A percentile compares a stretch with the other conserved stretches of the same genome.
These are phyloP conservation scores for Prunella fulvescens DNA, from an alignment of 2,113 vertebrate species.

Conservation along the genomic window DNA sequence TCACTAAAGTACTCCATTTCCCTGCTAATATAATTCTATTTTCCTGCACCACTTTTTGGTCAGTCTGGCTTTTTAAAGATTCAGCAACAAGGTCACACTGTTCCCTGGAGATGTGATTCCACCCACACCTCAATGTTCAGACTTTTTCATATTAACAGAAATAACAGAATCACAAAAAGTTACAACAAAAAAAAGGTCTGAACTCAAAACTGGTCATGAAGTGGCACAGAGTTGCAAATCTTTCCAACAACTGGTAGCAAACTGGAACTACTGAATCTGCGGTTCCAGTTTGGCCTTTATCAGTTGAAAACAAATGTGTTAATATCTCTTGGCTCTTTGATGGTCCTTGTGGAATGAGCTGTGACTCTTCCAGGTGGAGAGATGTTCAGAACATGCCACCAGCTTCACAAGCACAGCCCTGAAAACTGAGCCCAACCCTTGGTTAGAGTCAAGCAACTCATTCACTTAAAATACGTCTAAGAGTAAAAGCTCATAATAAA, in stretches of 20 bases:
- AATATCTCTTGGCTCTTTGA: background rate
- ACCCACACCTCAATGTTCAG: background rate
- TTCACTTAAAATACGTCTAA: background rate
- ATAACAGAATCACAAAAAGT: background rate
- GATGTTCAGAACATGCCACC: fast-evolving
- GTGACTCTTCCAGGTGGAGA: background rate
- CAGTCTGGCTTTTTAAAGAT: background rate
- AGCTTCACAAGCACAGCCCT: background rate
- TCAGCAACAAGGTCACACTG: background rate
- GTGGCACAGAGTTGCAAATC: background rate
- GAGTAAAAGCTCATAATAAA: background rate
- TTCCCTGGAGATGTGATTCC: conserved; percentile 2
- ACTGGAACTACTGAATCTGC: background rate
- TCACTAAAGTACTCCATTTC: background rate
- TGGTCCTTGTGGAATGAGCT: background rate
- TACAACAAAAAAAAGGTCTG: background rate
- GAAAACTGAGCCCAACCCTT: background rate
- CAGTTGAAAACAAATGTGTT: conserved; percentile 4
- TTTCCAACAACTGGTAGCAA: background rate
- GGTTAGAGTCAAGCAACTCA: background rate
- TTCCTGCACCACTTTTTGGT: background rate
- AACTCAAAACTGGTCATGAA: background rate
- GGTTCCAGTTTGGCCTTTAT: background rate
- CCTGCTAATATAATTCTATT: background rate
- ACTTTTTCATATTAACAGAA: conserved; percentile 1